Evolutionary conservation across 1,140 invertebrate genomes (phyloP).

Genomic region (Zaprionus ornatus): DNA sequence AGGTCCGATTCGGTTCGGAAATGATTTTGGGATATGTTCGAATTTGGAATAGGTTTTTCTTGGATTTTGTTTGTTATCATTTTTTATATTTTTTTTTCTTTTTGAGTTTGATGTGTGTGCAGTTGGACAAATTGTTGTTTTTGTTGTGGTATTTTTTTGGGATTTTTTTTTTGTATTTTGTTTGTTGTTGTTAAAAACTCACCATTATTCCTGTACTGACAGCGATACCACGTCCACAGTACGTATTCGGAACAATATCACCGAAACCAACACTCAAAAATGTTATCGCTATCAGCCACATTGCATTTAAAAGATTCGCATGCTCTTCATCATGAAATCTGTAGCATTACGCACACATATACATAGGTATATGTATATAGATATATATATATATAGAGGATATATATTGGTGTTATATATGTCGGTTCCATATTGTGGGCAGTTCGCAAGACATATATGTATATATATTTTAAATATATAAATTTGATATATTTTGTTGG

Average conservation of each 20-base stretch:
- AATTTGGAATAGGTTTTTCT: conserved; percentile 18
- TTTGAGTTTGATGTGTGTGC: conserved; percentile 32
- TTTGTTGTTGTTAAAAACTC: conserved; percentile 84
- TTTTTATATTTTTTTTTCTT: not conserved
- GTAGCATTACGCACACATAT: conserved; percentile 62
- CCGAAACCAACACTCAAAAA: conserved; percentile 99
- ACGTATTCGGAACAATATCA: conserved; percentile 99
- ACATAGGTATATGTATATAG: conserved; percentile 1
- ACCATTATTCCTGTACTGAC: conserved; percentile 99
- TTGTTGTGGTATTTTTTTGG: conserved; percentile 7
- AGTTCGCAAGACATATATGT: conserved; percentile 3
- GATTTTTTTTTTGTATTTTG: conserved; percentile 18
- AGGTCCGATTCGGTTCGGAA: conserved; percentile 17
- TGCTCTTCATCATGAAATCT: conserved; percentile 98
- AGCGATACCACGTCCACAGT: conserved; percentile 98
- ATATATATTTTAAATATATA: conserved; percentile 10
- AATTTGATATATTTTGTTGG: not conserved
- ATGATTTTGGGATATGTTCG: conserved; percentile 12
- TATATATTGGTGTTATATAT: conserved; percentile 10
- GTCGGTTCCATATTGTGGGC: conserved; percentile 4
- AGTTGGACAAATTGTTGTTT: conserved; percentile 13
- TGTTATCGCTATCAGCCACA: conserved; percentile 99
- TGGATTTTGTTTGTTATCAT: conserved; percentile 45
- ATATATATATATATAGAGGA: not conserved
- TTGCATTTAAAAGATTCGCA: conserved; percentile 98